Percentiles rank a stretch among this genome's conserved stretches.
phyloP scores from a whole-genome alignment of 2,113 vertebrate genomes.

The Hiodon alosoides region DNA sequence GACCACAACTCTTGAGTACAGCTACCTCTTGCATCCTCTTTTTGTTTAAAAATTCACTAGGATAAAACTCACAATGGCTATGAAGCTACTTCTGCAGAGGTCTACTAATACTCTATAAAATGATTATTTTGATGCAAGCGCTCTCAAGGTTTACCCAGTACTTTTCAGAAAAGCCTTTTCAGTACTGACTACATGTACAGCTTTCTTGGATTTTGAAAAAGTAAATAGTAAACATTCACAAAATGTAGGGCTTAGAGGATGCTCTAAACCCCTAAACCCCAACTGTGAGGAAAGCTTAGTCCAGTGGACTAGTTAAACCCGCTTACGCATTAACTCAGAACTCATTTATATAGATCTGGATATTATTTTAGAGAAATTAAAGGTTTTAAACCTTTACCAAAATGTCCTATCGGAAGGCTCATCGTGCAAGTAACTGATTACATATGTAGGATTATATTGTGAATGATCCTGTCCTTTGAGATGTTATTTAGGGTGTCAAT shows the following conservation, averaged over 20 bases:
- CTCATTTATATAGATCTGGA: neutral
- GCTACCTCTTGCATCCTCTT: slow-evolving; percentile 31
- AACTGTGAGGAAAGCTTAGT: neutral
- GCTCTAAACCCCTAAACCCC: neutral
- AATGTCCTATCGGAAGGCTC: neutral
- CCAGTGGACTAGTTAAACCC: neutral
- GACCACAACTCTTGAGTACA: slow-evolving; percentile 56
- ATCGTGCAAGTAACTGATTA: neutral
- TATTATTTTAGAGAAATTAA: neutral
- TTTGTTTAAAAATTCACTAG: slow-evolving; percentile 19
- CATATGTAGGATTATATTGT: neutral
- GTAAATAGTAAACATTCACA: neutral
- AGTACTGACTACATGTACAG: neutral
- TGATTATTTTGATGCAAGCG: slow-evolving; percentile 30
- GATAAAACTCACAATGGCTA: slow-evolving; percentile 35
- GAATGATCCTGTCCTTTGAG: neutral
- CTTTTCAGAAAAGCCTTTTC: neutral
- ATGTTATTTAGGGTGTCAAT: too few relatives aligned
- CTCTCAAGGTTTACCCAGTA: slow-evolving; percentile 37
- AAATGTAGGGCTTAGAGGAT: neutral
- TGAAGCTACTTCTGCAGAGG: slow-evolving; percentile 31
- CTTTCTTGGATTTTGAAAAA: neutral
- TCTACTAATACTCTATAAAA: slow-evolving; percentile 45
- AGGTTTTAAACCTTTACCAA: neutral
- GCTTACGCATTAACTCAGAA: neutral